Base-by-base conservation (phyloP, 37 sponge, comb jelly and placozoan genomes). In the Petrosia ficiformis region DNA sequence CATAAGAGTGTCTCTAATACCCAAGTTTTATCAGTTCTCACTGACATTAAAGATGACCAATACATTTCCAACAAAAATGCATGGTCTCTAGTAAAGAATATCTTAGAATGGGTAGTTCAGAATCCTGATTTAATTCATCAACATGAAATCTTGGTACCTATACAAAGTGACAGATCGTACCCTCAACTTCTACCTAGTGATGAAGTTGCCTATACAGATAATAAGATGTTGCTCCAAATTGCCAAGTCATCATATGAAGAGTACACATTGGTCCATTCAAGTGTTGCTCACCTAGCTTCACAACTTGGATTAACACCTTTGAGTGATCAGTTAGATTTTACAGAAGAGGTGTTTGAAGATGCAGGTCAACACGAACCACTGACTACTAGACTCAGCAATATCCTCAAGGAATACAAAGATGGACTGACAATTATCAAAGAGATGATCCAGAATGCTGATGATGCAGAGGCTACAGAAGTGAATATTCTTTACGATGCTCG, bases 391-490 rank as follows among this genome's bases (percentile, higher is more conserved):
- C 57, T 90, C 43, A 76, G 71, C 40, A 84, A 85, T 30, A 90
- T 90, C 40, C 40, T 90, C 63, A 75, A 30, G 61, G 91, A 90
- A 33, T 90, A 90, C 82, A 80, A 84, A 70, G 91, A 84, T 75
- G 86, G 86, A 3, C 60, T 86, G 1, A 83, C 80, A 1, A 85
- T 90, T 33, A 65, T 85, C 34, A 85, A 90, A 69, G 91, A 90
- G 67, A 52, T 90, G 38, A 33, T 90, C 56, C 91, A 90, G 61
- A 90, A 90, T 85, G 91, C 91, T 24, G 91, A 90, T 56, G 91
- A 90, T 90, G 91, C 91, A 32, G 91, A 64, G 16, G 91, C 91
- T 14, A 85, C 86, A 6, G 82, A 85, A 59, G 44, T 90, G 37
- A 77, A 80, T 31, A 72, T 90, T 39, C 66, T 82, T 56, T 81